A percentile compares a stretch with the other conserved stretches of the same genome.
These are phyloP conservation scores for Rattus rattus DNA, from an alignment of 2,113 vertebrate species.

Conservation along the genomic window DNA sequence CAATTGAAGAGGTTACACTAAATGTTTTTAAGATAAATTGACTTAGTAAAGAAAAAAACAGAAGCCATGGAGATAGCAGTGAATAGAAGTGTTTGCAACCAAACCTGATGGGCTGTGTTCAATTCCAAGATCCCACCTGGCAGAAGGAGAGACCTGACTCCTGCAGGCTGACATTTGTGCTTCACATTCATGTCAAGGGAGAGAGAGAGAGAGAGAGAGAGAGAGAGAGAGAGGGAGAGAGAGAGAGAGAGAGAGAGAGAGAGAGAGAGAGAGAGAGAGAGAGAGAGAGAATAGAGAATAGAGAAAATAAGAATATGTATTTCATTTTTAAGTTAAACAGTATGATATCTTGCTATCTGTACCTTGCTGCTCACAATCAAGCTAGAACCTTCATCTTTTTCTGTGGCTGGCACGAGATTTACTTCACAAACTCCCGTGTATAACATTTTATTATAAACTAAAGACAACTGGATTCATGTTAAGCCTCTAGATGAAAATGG, in stretches of 20 bases:
- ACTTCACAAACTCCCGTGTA: background rate
- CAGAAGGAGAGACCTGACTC: background rate
- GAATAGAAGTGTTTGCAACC: background rate
- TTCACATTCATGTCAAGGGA: background rate
- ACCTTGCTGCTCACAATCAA: background rate
- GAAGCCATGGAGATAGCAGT: background rate
- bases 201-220: no score
- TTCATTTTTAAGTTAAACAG: background rate
- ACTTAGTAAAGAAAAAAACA: background rate
- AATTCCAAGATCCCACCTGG: background rate
- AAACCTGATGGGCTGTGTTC: background rate
- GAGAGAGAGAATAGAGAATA: no score
- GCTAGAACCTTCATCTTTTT: background rate
- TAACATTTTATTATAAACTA: background rate
- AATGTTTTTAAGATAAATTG: background rate
- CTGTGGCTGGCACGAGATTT: no score
- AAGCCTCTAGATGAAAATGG: background rate
- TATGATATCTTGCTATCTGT: background rate
- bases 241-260: no score
- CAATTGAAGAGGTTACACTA: background rate
- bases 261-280: no score
- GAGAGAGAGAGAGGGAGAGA: background rate
- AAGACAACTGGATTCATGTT: background rate
- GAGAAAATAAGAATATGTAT: background rate
- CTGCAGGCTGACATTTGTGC: background rate